Percentiles rank a stretch among this genome's conserved stretches.
phyloP scores from a whole-genome alignment of 2,797 vertebrate species.

The Podargus strigoides region DNA sequence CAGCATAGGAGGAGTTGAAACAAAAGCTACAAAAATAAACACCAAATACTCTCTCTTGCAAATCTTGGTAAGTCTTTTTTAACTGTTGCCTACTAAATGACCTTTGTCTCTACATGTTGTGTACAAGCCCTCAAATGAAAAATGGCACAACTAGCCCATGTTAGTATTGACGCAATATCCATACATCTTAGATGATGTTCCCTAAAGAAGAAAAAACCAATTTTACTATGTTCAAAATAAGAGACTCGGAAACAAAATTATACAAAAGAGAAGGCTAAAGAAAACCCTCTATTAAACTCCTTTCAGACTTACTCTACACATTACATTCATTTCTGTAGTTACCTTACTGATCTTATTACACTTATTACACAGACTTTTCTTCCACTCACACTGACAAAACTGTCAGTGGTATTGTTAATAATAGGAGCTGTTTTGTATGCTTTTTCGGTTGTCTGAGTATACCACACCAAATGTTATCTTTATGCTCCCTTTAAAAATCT shows the following conservation, averaged over 20 bases:
- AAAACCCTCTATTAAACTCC: neutral
- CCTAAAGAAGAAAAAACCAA: neutral
- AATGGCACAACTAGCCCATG: neutral
- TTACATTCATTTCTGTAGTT: neutral
- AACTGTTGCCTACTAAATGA: neutral
- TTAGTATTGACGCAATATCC: neutral
- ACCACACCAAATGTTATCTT: neutral
- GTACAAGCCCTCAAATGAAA: neutral
- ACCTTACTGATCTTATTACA: neutral
- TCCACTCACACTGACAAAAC: neutral
- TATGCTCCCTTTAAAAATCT: neutral
- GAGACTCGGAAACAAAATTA: neutral
- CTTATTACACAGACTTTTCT: neutral
- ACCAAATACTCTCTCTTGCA: neutral
- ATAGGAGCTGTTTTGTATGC: neutral
- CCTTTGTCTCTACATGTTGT: neutral
- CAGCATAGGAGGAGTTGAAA: neutral
- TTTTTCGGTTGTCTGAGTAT: neutral
- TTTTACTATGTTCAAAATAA: neutral
- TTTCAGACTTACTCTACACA: neutral
- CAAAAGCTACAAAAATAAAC: neutral
- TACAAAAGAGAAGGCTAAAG: neutral
- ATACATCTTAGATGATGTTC: accelerated
- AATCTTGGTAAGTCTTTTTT: neutral
- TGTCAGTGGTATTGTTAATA: neutral